Evolutionary conservation across 2,113 vertebrate species (phyloP).

Genomic region (Nothobranchius kuhntae): DNA sequence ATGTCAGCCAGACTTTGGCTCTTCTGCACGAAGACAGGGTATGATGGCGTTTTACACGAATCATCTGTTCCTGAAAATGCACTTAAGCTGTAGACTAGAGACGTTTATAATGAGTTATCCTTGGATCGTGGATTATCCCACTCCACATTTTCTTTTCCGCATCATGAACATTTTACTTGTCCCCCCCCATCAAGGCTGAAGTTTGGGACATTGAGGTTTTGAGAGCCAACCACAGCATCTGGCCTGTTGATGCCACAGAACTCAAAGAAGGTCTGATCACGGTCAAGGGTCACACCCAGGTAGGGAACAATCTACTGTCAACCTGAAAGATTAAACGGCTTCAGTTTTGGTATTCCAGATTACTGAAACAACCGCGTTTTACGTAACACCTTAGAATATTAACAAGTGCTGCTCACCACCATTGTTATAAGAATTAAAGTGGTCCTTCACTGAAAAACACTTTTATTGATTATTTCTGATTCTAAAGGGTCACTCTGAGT

Average conservation of each 20-base stretch:
- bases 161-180: too few relatives aligned
- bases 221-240: conserved; percentile 83
- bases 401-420: too few relatives aligned
- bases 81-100: not conserved
- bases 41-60: conserved; percentile 22
- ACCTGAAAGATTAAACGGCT: too few relatives aligned
- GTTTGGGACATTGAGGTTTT: conserved; percentile 98
- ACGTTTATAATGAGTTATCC: too few relatives aligned
- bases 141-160: not conserved
- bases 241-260: conserved; percentile 86
- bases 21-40: conserved; percentile 94
- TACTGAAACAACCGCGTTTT: too few relatives aligned
- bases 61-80: not conserved
- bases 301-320: conserved; percentile 49
- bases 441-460: too few relatives aligned
- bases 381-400: too few relatives aligned
- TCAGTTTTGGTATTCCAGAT: too few relatives aligned
- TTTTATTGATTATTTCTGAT: too few relatives aligned
- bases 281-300: conserved; percentile 92
- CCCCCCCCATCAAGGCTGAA: conserved; percentile 83
- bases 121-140: not conserved
- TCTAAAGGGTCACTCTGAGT: too few relatives aligned
- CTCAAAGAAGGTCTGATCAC: conserved; percentile 94
- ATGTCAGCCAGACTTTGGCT: conserved; percentile 89
- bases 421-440: too few relatives aligned